Percentiles rank a stretch among this genome's conserved stretches.
Conservation (phyloP, 2,888 invertebrate species). For the Dascillus cervinus region DNA sequence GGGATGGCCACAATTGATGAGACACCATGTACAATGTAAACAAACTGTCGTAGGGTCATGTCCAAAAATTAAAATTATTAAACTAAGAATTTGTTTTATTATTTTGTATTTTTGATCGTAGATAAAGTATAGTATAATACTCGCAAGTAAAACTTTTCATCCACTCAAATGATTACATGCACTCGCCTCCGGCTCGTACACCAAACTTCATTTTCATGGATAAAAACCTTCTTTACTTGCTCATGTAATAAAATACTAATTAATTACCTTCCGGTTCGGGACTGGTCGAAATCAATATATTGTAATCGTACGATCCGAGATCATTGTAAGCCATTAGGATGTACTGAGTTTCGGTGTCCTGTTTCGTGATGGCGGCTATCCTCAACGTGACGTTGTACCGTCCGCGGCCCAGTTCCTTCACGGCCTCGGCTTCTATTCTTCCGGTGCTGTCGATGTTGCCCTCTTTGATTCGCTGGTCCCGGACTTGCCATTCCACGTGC, state of each 20-base stretch:
- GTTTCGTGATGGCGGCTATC: conserved; percentile 60
- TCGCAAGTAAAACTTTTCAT: too few relatives aligned
- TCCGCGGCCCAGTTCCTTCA: conserved; percentile 51
- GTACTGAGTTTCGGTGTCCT: conserved; percentile 68
- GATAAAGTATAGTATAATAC: conserved; percentile 3
- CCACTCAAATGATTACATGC: too few relatives aligned
- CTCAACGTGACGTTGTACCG: conserved; percentile 61
- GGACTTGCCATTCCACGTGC: conserved; percentile 59
- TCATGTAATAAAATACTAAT: too few relatives aligned
- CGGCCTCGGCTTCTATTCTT: conserved; percentile 44
- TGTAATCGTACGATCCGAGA: conserved; percentile 58
- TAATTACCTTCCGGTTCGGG: conserved; percentile 52
- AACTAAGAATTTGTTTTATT: too few relatives aligned
- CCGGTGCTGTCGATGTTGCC: conserved; percentile 45
- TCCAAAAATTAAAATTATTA: too few relatives aligned
- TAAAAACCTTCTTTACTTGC: too few relatives aligned
- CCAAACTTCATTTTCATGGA: too few relatives aligned
- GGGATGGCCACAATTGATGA: too few relatives aligned
- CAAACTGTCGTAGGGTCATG: too few relatives aligned
- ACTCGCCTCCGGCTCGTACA: too few relatives aligned
- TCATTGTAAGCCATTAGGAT: conserved; percentile 59
- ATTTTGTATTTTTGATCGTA: too few relatives aligned
- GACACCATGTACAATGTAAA: too few relatives aligned
- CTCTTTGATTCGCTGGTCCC: conserved; percentile 48
- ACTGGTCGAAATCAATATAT: conserved; percentile 61